A percentile compares a stretch with the other conserved stretches of the same genome.
phyloP scores from a whole-genome alignment of 2,113 vertebrate species.

The Capreolus pygargus region DNA sequence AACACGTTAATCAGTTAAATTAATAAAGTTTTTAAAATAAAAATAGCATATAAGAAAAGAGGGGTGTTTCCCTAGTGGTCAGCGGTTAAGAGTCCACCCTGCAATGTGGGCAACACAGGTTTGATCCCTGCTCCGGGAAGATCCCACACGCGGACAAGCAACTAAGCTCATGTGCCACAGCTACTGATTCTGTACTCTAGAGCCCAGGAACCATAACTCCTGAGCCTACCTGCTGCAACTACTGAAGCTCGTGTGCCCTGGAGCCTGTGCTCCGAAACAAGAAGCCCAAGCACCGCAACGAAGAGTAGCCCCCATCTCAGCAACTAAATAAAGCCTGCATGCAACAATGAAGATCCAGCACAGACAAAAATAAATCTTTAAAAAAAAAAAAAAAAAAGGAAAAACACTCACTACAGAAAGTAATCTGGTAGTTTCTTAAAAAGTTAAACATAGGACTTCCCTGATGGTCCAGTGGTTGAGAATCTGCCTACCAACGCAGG shows the following conservation, averaged over 20 bases:
- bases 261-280: neutral
- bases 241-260: neutral
- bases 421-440: neutral
- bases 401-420: neutral
- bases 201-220: neutral
- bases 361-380: neutral
- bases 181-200: neutral
- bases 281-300: neutral
- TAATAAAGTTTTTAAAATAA: neutral
- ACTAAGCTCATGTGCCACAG: neutral
- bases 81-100: neutral
- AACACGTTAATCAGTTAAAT: neutral
- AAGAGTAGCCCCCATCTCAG: neutral
- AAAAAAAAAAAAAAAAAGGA: rapidly evolving
- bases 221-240: neutral
- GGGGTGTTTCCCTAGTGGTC: neutral
- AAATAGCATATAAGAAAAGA: neutral
- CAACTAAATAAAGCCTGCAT: neutral
- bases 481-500: neutral
- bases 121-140: neutral
- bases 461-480: neutral
- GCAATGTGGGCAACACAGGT: neutral
- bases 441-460: neutral
- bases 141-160: neutral
- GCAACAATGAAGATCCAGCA: neutral